Evolutionary conservation across 2,797 vertebrate genomes (phyloP).

Genomic region (Hapalemur alaotrensis): DNA sequence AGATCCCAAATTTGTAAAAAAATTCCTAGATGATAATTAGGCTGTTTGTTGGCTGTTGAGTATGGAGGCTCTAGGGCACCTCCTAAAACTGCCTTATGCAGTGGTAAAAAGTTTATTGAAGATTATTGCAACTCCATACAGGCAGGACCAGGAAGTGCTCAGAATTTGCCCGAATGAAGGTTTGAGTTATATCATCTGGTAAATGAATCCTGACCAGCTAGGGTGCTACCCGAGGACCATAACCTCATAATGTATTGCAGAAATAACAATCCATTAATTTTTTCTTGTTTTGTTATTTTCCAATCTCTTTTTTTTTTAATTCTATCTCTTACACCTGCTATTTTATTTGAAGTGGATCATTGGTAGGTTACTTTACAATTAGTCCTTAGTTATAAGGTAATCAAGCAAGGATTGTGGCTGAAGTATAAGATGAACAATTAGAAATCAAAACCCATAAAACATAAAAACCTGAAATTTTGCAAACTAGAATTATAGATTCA

Average conservation of each 20-base stretch:
- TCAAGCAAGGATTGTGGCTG: not conserved
- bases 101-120: not conserved
- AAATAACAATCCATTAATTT: not conserved
- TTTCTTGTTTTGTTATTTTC: not conserved
- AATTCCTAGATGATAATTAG: not conserved
- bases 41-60: not conserved
- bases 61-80: not conserved
- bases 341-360: not conserved
- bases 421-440: not conserved
- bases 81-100: not conserved
- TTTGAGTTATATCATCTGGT: not conserved
- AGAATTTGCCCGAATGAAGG: not conserved
- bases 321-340: not conserved
- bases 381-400: not conserved
- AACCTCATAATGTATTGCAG: not conserved
- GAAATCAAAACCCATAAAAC: not conserved
- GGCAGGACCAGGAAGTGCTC: not conserved
- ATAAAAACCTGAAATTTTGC: not conserved
- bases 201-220: not conserved
- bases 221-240: not conserved
- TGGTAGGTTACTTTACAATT: not conserved
- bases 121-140: not conserved
- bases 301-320: not conserved
- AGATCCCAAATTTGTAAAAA: not conserved
- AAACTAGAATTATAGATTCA: not conserved